These are phyloP conservation scores for Tinamus major DNA, from an alignment of 2,797 vertebrate species.

Conservation along the genomic window DNA sequence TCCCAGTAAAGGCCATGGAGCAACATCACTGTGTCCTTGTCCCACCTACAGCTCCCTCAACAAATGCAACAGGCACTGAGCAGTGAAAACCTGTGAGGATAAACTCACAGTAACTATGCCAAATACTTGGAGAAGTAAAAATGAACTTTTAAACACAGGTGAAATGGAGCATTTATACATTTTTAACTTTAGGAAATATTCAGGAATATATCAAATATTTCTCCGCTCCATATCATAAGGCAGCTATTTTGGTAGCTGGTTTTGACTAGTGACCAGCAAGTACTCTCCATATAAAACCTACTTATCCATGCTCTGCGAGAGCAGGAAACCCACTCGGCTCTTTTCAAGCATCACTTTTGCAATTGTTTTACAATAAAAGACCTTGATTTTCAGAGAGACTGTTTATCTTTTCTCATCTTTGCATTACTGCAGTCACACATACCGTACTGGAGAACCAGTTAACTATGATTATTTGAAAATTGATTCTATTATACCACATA, in stretches of 20 bases:
- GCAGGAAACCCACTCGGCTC: not conserved
- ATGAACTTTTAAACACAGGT: rapidly evolving
- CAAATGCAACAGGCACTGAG: rapidly evolving
- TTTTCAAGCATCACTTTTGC: not conserved
- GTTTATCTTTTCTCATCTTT: not conserved
- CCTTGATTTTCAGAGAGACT: not conserved
- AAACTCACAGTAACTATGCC: not conserved
- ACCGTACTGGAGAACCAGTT: not conserved
- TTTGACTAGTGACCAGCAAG: not conserved
- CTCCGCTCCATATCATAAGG: too few species aligned
- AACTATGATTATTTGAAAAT: not conserved
- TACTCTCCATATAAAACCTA: too few species aligned
- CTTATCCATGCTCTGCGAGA: not conserved
- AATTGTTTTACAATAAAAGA: not conserved
- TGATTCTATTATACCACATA: not conserved
- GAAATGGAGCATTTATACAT: not conserved
- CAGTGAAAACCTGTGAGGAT: not conserved
- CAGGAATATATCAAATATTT: not conserved
- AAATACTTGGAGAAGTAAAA: not conserved
- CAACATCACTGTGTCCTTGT: too few species aligned
- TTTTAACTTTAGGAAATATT: not conserved
- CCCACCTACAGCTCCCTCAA: not conserved
- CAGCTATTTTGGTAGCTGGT: not conserved
- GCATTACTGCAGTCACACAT: not conserved
- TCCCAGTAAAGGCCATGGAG: not conserved